Evolutionary conservation across 2,113 vertebrate species (phyloP).

Genomic region (Bufo bufo): DNA sequence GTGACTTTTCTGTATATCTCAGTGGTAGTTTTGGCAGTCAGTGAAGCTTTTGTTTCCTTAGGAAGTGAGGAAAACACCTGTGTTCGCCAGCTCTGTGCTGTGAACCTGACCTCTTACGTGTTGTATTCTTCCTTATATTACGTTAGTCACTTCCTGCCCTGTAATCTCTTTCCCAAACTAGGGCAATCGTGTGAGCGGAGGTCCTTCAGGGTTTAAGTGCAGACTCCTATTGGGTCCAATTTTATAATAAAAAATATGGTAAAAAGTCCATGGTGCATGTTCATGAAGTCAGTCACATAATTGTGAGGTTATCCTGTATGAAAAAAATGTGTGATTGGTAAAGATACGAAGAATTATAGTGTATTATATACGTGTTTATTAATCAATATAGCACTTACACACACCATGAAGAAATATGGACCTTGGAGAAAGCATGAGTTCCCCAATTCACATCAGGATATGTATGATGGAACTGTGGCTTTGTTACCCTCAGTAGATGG

Average conservation of each 20-base stretch:
- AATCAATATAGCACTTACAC: too few relatives aligned
- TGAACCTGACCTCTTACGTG: conserved; percentile 12
- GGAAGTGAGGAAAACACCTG: conserved; percentile 41
- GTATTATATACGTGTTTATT: neutral
- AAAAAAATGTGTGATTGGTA: neutral
- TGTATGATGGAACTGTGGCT: neutral
- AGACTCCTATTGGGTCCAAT: neutral
- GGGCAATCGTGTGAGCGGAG: neutral
- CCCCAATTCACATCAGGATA: neutral
- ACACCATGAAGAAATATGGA: neutral
- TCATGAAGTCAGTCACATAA: neutral
- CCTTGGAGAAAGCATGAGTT: neutral
- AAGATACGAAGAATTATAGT: neutral
- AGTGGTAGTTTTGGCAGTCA: conserved; percentile 22
- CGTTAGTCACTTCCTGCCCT: conserved; percentile 24
- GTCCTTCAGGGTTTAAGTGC: neutral
- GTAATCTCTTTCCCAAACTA: conserved; percentile 29
- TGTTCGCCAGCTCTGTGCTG: neutral
- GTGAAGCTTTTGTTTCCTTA: conserved; percentile 17
- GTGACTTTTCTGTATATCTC: neutral
- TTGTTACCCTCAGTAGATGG: too few relatives aligned
- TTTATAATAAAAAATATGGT: conserved; percentile 14
- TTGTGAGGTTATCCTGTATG: neutral
- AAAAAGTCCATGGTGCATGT: neutral
- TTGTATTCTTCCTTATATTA: neutral